These are phyloP conservation scores for Philaenus spumarius DNA, from an alignment of 1,140 invertebrate genomes.

Conservation along the genomic window DNA sequence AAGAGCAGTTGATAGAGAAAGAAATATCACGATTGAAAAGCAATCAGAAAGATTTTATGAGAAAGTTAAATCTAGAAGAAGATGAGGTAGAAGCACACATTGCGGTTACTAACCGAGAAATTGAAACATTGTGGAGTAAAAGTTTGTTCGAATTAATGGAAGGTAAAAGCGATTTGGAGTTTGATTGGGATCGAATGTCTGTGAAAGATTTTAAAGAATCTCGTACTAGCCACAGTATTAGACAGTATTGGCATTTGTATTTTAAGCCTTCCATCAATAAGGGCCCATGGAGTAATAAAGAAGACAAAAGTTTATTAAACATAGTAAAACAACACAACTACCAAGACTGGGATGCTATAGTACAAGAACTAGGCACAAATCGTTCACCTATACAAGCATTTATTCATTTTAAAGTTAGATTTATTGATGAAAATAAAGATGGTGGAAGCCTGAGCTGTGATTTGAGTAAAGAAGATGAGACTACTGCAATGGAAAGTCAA, in stretches of 20 bases:
- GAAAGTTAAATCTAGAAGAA: neutral
- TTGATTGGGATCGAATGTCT: conserved; percentile 46
- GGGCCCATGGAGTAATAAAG: conserved; percentile 47
- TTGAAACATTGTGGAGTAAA: neutral
- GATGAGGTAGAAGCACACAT: neutral
- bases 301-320: conserved; percentile 45
- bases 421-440: conserved; percentile 33
- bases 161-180: conserved; percentile 29
- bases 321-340: conserved; percentile 42
- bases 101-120: neutral
- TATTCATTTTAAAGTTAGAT: conserved; percentile 50
- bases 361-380: conserved; percentile 45
- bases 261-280: conserved; percentile 58
- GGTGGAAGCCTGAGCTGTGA: too few species aligned
- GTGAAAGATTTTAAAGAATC: conserved; percentile 39
- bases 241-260: conserved; percentile 58
- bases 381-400: conserved; percentile 60
- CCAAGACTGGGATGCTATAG: conserved; percentile 59
- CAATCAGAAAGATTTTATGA: neutral
- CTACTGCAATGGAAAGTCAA: too few species aligned
- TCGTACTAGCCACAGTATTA: conserved; percentile 47
- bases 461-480: too few species aligned
- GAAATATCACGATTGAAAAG: neutral
- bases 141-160: neutral
- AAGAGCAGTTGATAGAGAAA: neutral